phyloP scores from a whole-genome alignment of 2,113 vertebrate species.

The Corythornis vintsioides region DNA sequence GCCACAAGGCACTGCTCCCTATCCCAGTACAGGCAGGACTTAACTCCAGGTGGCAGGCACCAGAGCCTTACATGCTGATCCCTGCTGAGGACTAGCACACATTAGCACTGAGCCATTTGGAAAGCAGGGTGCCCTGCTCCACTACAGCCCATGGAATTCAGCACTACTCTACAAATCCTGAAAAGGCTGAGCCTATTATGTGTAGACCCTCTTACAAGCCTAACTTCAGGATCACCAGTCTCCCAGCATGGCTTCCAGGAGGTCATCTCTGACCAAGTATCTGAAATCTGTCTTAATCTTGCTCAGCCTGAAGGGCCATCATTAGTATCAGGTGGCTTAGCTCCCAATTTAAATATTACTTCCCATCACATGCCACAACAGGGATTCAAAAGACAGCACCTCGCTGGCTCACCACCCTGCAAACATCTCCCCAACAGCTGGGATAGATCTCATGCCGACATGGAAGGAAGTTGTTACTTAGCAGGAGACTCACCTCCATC shows the following conservation, averaged over 20 bases:
- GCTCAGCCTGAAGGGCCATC: neutral
- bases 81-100: neutral
- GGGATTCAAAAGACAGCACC: neutral
- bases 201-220: neutral
- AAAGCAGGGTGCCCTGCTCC: neutral
- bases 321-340: neutral
- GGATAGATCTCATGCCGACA: neutral
- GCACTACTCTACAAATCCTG: neutral
- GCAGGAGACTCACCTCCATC: neutral
- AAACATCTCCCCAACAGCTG: neutral
- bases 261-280: neutral
- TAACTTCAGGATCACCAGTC: neutral
- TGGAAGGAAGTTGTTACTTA: neutral
- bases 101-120: neutral
- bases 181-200: neutral
- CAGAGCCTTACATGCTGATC: neutral
- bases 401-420: neutral
- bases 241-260: accelerated
- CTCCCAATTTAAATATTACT: neutral
- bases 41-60: neutral
- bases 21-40: neutral
- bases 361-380: neutral
- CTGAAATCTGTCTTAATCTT: neutral
- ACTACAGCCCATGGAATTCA: neutral
- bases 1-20: neutral